Conservation (phyloP, 1,140 invertebrate species). For the Euglossa dilemma region DNA sequence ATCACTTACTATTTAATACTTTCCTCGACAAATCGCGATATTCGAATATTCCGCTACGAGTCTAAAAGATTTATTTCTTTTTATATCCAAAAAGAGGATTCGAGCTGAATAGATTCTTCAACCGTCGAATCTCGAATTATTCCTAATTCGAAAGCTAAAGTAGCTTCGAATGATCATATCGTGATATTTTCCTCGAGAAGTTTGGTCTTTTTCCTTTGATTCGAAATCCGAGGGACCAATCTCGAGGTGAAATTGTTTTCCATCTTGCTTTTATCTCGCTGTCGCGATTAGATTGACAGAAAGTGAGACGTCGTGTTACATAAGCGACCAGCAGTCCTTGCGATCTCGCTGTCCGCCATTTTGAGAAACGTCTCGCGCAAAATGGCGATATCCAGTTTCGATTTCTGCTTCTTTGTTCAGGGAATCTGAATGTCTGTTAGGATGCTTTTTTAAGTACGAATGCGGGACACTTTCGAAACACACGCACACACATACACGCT, state of each 20-base stretch:
- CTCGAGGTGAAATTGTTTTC: background rate
- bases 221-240: background rate
- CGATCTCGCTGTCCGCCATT: background rate
- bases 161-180: too few species aligned
- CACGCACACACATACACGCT: conserved; percentile 16
- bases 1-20: background rate
- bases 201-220: background rate
- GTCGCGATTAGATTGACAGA: conserved; percentile 42
- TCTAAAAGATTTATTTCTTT: background rate
- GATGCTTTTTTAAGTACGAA: conserved; percentile 23
- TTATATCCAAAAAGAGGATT: background rate
- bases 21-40: background rate
- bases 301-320: conserved; percentile 26
- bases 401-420: background rate
- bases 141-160: too few species aligned
- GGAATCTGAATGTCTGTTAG: background rate
- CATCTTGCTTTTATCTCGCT: conserved; percentile 32
- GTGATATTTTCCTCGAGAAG: too few species aligned
- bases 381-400: too few species aligned
- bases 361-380: background rate
- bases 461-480: background rate
- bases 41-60: background rate
- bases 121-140: background rate
- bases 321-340: conserved; percentile 16
- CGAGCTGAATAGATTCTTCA: background rate